phyloP scores from a whole-genome alignment of 1,140 invertebrate genomes.

The Venustaconcha ellipsiformis region DNA sequence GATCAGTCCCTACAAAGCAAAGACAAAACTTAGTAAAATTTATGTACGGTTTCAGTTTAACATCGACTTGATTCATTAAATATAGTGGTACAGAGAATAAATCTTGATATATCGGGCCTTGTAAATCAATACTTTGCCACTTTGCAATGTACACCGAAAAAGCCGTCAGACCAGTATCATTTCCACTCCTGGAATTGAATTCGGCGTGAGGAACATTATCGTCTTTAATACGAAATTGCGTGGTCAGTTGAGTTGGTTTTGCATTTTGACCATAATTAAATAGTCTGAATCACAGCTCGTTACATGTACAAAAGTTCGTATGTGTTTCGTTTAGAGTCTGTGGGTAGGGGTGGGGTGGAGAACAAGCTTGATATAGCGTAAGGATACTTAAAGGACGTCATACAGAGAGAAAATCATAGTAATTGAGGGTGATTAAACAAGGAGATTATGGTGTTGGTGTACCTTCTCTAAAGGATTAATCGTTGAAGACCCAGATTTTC shows the following conservation, averaged over 20 bases:
- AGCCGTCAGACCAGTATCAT: constrained; percentile 12
- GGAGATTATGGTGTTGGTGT: too few species aligned
- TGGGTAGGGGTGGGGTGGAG: too few species aligned
- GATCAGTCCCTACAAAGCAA: not conserved
- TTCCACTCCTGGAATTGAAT: not conserved
- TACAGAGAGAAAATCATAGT: too few species aligned
- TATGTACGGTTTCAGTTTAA: constrained; percentile 24
- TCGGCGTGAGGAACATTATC: constrained; percentile 14
- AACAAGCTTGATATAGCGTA: too few species aligned
- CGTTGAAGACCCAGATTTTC: too few species aligned
- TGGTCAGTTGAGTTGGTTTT: constrained; percentile 1
- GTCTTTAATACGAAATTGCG: constrained; percentile 19
- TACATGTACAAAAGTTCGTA: too few species aligned
- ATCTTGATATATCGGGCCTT: constrained; percentile 21
- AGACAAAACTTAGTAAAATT: constrained; percentile 5
- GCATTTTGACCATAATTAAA: constrained; percentile 13
- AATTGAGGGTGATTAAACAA: too few species aligned
- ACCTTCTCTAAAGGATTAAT: too few species aligned
- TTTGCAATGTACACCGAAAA: not conserved
- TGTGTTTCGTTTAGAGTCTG: too few species aligned
- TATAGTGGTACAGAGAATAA: constrained; percentile 16
- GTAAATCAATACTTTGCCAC: constrained; percentile 23
- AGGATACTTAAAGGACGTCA: too few species aligned
- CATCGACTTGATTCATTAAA: constrained; percentile 23
- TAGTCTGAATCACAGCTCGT: constrained; percentile 13